Evolutionary conservation across 2,888 invertebrate genomes (phyloP), one percentile per base, ranked within the genome.

Genomic region (Gastrophysa polygoni): DNA sequence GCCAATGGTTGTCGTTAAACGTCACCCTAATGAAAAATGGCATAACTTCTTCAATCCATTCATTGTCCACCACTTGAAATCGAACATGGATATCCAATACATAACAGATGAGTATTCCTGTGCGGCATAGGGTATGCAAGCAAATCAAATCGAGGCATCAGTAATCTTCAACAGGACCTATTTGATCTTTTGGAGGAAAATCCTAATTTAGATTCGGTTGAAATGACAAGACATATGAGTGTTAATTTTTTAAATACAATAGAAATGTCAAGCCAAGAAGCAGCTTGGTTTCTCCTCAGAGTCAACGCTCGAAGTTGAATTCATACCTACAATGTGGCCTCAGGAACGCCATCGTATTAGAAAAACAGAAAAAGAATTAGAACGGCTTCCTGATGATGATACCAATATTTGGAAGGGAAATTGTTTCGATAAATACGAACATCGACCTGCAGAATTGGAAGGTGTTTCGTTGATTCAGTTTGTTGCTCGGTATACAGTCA

Each of bases 281-380:
- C 81, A 50, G 82, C 82, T 57, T 82, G 81, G 81, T 82, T 76
- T 74, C 63, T 83, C 1, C 48, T 69, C 81, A 28, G 72, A 80
- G 63, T 80, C 80, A 8, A 83, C 82, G 82, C 77, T 76, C 14
- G 59, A 66, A 46, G 59, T 79, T 57, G 73, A 73, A 48, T 78
- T 76, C 69, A 81, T 81, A 3, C 75, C 78, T 32, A 81, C 79
- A 28, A 65, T 76, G 16, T 79, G 77, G 78, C 81, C 82, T 0
- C 51, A 70, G 44, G 81, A 82, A 65, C 72, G 82, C 54, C 77
- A 74, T 46, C 65, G 77, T 59, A 73, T 74, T 54, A 71, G 63
- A 67, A 79, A 71, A 73, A 77, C 71, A 65, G 67, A 67, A 51
- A 74, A 71, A 71, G 75, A 75, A 74, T 72, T 71, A 70, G 73